Evolutionary conservation across 2,113 vertebrate species (phyloP).

Genomic region (Suncus etruscus): DNA sequence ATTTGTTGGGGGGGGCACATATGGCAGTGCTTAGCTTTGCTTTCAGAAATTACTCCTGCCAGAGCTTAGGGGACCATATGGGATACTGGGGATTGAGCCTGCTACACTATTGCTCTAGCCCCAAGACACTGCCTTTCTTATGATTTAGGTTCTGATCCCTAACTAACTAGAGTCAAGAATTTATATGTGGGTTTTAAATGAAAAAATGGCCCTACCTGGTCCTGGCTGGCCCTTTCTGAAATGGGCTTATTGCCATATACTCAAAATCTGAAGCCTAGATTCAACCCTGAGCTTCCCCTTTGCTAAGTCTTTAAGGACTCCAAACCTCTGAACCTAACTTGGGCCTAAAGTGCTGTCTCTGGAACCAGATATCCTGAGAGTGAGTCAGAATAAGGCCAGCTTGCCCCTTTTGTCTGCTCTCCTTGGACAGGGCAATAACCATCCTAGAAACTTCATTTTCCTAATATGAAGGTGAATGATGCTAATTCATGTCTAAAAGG

Average conservation of each 20-base stretch:
- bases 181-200: too few species aligned
- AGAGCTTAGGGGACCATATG: too few species aligned
- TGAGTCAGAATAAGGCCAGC: conserved; percentile 40
- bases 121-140: neutral
- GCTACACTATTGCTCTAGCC: too few species aligned
- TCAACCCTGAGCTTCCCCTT: neutral
- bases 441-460: conserved; percentile 18
- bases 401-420: conserved; percentile 17
- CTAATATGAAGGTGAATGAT: conserved; percentile 48
- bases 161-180: conserved; percentile 26
- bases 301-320: conserved; percentile 38
- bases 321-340: neutral
- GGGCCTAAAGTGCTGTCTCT: conserved; percentile 19
- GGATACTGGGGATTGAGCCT: too few species aligned
- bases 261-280: neutral
- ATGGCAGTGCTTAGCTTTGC: too few species aligned
- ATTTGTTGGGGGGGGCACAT: too few species aligned
- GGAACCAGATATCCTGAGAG: conserved; percentile 20
- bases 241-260: neutral
- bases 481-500: conserved; percentile 27
- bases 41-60: too few species aligned
- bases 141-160: neutral
- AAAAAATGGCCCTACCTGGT: neutral
- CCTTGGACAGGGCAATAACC: conserved; percentile 14
- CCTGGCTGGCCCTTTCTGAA: neutral